Evolutionary conservation across 2,113 vertebrate species (phyloP).

Genomic region (Clarias batrachus): DNA sequence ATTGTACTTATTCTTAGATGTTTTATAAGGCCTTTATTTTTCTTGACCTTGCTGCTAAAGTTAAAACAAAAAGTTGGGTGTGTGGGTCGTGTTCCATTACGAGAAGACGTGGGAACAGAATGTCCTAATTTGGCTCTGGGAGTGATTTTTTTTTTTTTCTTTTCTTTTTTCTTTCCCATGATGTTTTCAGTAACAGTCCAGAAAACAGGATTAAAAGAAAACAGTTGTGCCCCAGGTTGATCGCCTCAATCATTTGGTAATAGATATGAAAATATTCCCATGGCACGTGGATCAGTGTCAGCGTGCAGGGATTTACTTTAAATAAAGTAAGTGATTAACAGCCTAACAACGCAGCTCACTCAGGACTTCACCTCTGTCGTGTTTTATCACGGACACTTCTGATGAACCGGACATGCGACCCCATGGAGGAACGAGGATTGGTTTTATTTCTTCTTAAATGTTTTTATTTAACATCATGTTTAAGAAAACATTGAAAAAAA

Average conservation of each 20-base stretch:
- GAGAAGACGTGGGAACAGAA: constrained; percentile 1
- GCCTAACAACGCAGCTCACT: constrained; percentile 34
- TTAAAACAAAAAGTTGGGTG: not conserved
- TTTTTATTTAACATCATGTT: constrained; percentile 24
- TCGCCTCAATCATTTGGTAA: constrained; percentile 6
- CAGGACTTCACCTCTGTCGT: constrained; percentile 24
- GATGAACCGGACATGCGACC: not conserved
- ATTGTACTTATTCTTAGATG: constrained; percentile 54
- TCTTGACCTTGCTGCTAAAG: constrained; percentile 28
- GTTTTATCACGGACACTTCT: constrained; percentile 2
- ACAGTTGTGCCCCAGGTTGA: not conserved
- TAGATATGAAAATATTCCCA: constrained; percentile 16
- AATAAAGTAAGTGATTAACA: constrained; percentile 9
- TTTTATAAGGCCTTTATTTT: constrained; percentile 56
- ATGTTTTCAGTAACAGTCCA: constrained; percentile 31
- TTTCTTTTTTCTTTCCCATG: not conserved
- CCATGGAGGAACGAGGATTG: not conserved
- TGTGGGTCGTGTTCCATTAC: not conserved
- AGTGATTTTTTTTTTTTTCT: not conserved
- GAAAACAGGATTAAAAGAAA: constrained; percentile 21
- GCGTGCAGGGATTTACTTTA: not conserved
- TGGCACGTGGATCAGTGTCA: not conserved
- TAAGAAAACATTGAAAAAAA: constrained; percentile 16
- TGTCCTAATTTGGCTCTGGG: constrained; percentile 30
- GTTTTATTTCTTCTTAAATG: not conserved